These are phyloP conservation scores for Hapalemur alaotrensis DNA, from an alignment of 2,797 vertebrate genomes.

Conservation along the genomic window DNA sequence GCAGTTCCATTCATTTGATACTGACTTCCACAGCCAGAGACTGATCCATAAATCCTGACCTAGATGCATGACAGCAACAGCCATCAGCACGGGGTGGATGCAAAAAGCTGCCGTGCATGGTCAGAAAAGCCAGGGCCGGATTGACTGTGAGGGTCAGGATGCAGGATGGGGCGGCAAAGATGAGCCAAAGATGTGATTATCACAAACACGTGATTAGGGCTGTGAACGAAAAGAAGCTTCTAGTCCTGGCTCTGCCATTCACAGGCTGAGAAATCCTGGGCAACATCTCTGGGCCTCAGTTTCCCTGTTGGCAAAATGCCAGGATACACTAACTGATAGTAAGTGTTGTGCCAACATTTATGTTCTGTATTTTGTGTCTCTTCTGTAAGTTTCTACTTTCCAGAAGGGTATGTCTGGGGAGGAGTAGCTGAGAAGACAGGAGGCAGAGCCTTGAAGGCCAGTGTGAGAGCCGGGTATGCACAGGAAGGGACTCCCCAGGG, in stretches of 20 bases:
- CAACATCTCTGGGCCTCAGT: not conserved
- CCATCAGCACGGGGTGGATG: too few species aligned
- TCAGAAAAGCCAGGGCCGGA: not conserved
- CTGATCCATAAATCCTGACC: not conserved
- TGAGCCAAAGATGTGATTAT: not conserved
- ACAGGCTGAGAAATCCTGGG: not conserved
- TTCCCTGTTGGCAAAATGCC: not conserved
- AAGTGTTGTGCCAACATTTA: not conserved
- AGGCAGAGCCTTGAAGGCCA: not conserved
- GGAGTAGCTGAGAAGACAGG: not conserved
- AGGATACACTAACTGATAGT: not conserved
- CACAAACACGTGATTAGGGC: not conserved
- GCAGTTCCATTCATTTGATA: not conserved
- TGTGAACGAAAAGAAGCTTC: not conserved
- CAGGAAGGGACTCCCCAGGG: not conserved
- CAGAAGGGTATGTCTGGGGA: not conserved
- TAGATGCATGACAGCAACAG: not conserved
- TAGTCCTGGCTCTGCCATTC: not conserved
- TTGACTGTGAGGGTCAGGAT: not conserved
- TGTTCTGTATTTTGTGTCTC: not conserved
- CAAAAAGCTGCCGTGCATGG: not conserved
- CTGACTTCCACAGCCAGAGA: not conserved
- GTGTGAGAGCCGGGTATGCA: rapidly evolving
- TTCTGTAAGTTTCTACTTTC: not conserved
- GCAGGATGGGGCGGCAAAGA: rapidly evolving